These are phyloP conservation scores for Myotis planiceps DNA, from an alignment of 2,797 vertebrate genomes.

Conservation along the genomic window DNA sequence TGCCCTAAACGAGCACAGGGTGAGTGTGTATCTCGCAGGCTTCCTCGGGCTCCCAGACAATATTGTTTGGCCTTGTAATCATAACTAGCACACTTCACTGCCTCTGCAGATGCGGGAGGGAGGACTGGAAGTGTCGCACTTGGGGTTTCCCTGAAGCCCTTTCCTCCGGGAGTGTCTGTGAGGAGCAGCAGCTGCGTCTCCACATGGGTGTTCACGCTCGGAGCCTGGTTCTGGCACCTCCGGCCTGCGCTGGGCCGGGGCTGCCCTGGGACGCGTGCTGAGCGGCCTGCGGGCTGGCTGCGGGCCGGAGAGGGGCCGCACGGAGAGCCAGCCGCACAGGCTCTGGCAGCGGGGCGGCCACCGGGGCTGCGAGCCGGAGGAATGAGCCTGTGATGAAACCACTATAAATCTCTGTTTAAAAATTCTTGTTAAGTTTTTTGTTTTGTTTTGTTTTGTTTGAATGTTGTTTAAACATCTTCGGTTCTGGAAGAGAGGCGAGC, in stretches of 20 bases:
- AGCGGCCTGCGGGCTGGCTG: neutral
- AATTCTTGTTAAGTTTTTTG: slow-evolving; percentile 83
- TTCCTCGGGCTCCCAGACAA: neutral
- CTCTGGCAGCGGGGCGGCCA: slow-evolving; percentile 69
- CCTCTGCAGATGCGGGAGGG: neutral
- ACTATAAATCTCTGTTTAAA: slow-evolving; percentile 84
- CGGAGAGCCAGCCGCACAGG: slow-evolving; percentile 11
- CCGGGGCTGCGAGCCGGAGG: slow-evolving; percentile 54
- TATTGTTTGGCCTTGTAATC: neutral
- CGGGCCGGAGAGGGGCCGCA: neutral
- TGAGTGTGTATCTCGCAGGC: neutral
- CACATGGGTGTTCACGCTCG: neutral
- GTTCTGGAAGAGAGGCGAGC: slow-evolving; percentile 68
- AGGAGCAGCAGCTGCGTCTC: neutral
- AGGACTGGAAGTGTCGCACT: neutral
- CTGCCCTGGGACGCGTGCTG: neutral
- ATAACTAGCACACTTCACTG: neutral
- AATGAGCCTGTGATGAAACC: slow-evolving; percentile 74
- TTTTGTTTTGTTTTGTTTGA: slow-evolving; percentile 84
- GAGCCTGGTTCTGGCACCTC: neutral
- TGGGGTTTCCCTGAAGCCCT: neutral
- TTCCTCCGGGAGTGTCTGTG: neutral
- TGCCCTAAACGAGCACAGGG: neutral
- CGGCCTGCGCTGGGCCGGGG: neutral
- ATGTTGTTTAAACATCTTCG: slow-evolving; percentile 80